Conservation (phyloP, 1,140 invertebrate species). For the Drosophila cardini region DNA sequence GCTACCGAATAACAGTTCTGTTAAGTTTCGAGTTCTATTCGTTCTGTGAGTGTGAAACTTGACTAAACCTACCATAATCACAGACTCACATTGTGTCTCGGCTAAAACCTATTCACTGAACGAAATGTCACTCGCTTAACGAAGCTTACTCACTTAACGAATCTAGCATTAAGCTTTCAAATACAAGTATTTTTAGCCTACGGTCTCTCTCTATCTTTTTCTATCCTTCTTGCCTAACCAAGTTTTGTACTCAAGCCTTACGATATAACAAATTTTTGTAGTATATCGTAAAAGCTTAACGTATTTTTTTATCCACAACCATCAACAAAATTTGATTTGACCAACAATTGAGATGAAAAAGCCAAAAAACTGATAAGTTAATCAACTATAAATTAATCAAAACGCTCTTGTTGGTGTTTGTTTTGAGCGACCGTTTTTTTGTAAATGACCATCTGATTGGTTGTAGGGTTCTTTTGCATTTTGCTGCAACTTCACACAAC, state of each 20-base stretch:
- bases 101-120: constrained; percentile 28
- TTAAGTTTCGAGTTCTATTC: constrained; percentile 25
- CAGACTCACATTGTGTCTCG: constrained; percentile 28
- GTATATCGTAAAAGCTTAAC: constrained; percentile 51
- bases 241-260: constrained; percentile 34
- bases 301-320: constrained; percentile 39
- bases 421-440: constrained; percentile 38
- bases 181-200: constrained; percentile 52
- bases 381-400: neutral
- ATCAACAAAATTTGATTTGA: constrained; percentile 33
- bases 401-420: constrained; percentile 40
- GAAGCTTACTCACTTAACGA: constrained; percentile 42
- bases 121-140: constrained; percentile 34
- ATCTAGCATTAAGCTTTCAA: constrained; percentile 39
- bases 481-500: constrained; percentile 43
- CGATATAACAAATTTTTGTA: constrained; percentile 46
- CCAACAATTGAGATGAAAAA: constrained; percentile 22
- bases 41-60: constrained; percentile 13
- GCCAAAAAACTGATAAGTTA: neutral
- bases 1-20: constrained; percentile 37
- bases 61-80: neutral
- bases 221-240: constrained; percentile 30
- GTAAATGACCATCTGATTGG: constrained; percentile 1
- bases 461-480: constrained; percentile 48
- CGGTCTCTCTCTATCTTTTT: constrained; percentile 24